Conservation (phyloP, 2,113 vertebrate species). For the Triplophysa rosa region DNA sequence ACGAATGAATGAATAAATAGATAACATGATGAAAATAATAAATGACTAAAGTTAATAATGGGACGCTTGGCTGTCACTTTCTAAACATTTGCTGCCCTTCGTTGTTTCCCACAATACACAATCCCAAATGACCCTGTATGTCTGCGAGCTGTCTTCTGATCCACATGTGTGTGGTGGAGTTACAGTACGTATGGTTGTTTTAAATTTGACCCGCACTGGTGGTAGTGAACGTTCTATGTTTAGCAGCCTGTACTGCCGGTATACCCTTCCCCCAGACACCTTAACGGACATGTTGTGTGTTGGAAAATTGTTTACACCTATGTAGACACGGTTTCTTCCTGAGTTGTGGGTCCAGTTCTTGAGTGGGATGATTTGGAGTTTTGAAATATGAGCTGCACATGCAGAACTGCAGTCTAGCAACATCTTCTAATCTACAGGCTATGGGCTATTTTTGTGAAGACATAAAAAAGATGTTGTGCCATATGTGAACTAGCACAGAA, state of each 20-base stretch:
- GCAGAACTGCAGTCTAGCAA: not conserved
- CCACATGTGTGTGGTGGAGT: not conserved
- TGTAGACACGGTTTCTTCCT: not conserved
- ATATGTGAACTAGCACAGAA: not conserved
- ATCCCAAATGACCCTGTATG: slow-evolving; percentile 13
- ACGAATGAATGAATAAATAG: too few relatives aligned
- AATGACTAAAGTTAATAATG: too few relatives aligned
- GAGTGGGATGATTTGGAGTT: not conserved
- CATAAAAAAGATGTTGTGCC: not conserved
- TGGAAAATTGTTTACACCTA: not conserved
- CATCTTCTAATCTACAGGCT: not conserved
- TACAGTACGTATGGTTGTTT: not conserved
- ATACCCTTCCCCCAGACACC: slow-evolving; percentile 20
- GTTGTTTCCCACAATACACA: slow-evolving; percentile 4
- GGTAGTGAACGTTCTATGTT: slow-evolving; percentile 62
- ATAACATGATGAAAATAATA: too few relatives aligned
- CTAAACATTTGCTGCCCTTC: not conserved
- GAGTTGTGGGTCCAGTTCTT: not conserved
- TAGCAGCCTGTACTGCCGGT: slow-evolving; percentile 52
- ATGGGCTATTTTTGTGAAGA: not conserved
- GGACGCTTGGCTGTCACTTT: too few relatives aligned
- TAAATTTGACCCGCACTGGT: slow-evolving; percentile 29
- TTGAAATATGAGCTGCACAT: not conserved
- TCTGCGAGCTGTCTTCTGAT: not conserved
- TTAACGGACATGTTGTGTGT: not conserved